Evolutionary conservation across 1,140 invertebrate species (phyloP), one percentile per base, ranked within the genome.

Genomic region (Apis florea): DNA sequence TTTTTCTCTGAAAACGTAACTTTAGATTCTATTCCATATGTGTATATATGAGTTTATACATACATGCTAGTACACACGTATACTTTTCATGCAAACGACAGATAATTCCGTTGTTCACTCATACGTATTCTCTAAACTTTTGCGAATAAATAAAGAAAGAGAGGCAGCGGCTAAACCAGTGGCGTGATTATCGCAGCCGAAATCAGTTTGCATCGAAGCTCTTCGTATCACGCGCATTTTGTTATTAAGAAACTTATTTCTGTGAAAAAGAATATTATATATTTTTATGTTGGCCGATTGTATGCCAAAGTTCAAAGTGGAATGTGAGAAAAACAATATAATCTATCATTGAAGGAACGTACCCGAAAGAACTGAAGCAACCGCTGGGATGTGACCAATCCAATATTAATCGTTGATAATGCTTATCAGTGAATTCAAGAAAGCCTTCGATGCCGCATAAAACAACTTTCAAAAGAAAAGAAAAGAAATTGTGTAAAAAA

Each of bases 391-490:
- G 88, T 72, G 87, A 84, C 90, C 90, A 92, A 17, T 75, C 81
- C 9, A 91, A 47, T n/a, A 93, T 83, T 24, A 90, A 61, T 58
- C 88, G 81, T 31, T 88, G 75, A 49, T 92, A 92, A 67, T 88
- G 87, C n/a, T 82, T 24, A 70, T 83, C 82, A 1, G 87, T 78
- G 59, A 94, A 91, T 70, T 93, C 92, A 2, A 88, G 56, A 56
- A 88, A 93, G 21, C 93, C 93, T 77, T 92, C 92, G 88, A 93
- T 92, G 0, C 93, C 93, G 69, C 93, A 94, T 19, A 81, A 19
- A 56, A 81, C 63, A 56, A 75, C 79, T 81, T 59, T 0, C 8
- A 56, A 40, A 13, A 17, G 3, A 17, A 49, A n/a, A 82, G 88
- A 40, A 1, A 15, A 73, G 17, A 10, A 10, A 0, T 31, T 9